Evolutionary conservation across 2,797 vertebrate species (phyloP).

Genomic region (Smutsia temminckii): DNA sequence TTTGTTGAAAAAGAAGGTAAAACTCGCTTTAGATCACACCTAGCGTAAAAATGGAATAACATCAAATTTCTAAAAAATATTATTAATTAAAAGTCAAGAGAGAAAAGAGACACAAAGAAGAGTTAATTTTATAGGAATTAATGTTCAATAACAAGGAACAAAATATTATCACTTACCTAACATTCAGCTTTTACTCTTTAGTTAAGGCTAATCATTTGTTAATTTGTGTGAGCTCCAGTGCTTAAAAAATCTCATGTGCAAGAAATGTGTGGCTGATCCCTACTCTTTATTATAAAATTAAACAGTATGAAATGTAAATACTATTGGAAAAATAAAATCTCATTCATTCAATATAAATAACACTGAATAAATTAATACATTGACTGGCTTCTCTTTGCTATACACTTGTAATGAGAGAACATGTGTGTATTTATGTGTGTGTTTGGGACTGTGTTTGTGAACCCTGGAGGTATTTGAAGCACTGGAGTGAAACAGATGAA

Average conservation of each 20-base stretch:
- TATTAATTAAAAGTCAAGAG: constrained; percentile 34
- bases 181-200: constrained; percentile 31
- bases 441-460: not conserved
- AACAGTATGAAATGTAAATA: constrained; percentile 52
- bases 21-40: not conserved
- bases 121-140: not conserved
- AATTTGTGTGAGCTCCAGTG: not conserved
- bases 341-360: constrained; percentile 25
- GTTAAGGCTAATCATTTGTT: constrained; percentile 50
- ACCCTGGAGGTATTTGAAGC: not conserved
- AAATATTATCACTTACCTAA: constrained; percentile 36
- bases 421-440: not conserved
- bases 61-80: not conserved
- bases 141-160: not conserved
- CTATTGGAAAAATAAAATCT: constrained; percentile 41
- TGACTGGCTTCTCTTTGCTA: not conserved
- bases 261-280: not conserved
- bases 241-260: constrained; percentile 25
- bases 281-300: constrained; percentile 31
- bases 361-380: constrained; percentile 23
- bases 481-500: not conserved
- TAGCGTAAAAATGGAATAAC: not conserved
- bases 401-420: not conserved
- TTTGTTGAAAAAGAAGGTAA: not conserved
- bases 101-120: not conserved